phyloP scores from a whole-genome alignment of 2,888 invertebrate species.

The Nephrotoma appendiculata region DNA sequence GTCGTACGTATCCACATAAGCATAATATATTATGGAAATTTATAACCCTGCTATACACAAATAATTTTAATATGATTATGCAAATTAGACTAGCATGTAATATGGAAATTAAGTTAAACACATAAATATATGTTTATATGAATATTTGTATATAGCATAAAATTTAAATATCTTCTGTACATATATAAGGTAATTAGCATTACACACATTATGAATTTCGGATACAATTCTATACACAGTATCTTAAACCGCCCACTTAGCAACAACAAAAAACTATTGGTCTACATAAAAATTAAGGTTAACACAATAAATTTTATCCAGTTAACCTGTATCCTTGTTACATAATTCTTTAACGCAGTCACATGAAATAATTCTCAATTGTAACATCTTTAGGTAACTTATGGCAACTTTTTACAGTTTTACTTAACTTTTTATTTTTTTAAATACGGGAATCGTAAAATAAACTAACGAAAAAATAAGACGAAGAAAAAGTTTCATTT shows the following conservation, averaged over 20 bases:
- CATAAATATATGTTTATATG: not conserved
- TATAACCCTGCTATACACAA: not conserved
- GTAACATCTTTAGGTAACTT: not conserved
- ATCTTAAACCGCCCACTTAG: no score
- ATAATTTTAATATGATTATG: not conserved
- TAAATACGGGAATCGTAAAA: not conserved
- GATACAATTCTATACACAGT: no score
- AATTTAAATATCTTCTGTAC: not conserved
- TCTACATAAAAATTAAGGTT: no score
- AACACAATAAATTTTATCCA: no score
- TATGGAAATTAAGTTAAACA: not conserved
- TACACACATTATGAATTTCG: no score
- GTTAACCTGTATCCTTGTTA: no score
- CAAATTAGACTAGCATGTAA: not conserved
- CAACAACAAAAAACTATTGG: no score
- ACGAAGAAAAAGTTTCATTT: not conserved
- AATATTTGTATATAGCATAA: not conserved
- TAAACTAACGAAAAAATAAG: not conserved
- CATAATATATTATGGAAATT: not conserved
- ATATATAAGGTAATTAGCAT: no score
- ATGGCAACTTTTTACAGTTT: not conserved
- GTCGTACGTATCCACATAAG: not conserved
- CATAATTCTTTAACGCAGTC: not conserved
- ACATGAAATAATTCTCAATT: not conserved
- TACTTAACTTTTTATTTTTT: not conserved